These are phyloP conservation scores for Valencia hispanica DNA, from an alignment of 2,797 vertebrate genomes.

Conservation along the genomic window DNA sequence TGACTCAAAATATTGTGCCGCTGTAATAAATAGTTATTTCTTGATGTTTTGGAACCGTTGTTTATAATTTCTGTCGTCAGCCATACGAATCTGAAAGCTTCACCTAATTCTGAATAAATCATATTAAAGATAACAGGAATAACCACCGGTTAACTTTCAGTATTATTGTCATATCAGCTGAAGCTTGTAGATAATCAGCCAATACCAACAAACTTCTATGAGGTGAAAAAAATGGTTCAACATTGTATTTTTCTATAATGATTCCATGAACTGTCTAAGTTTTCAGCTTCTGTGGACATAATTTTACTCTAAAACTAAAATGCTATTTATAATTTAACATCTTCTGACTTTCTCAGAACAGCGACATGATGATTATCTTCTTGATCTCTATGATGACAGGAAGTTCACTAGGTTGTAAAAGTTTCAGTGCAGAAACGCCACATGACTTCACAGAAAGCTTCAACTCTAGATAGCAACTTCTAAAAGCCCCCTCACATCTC, in stretches of 20 bases:
- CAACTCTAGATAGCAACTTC: background rate
- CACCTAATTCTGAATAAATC: background rate
- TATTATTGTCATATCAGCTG: background rate
- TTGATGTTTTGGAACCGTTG: background rate
- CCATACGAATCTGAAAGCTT: background rate
- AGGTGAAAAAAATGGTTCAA: background rate
- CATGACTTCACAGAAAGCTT: background rate
- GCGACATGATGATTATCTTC: background rate
- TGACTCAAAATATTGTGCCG: background rate
- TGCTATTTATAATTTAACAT: background rate
- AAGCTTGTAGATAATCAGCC: background rate
- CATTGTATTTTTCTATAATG: too few species aligned
- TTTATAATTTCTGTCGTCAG: background rate
- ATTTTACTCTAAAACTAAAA: background rate
- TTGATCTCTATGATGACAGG: fast-evolving
- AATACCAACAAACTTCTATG: background rate
- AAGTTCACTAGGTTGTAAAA: conserved; percentile 12
- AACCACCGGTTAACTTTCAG: background rate
- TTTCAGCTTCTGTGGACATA: background rate
- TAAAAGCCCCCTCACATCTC: background rate
- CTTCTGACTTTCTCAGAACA: background rate
- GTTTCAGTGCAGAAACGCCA: too few species aligned
- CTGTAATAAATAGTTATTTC: background rate
- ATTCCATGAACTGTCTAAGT: background rate
- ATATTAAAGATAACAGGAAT: background rate